These are phyloP conservation scores for Chelonoidis abingdonii DNA, from an alignment of 2,113 vertebrate genomes.

Conservation along the genomic window DNA sequence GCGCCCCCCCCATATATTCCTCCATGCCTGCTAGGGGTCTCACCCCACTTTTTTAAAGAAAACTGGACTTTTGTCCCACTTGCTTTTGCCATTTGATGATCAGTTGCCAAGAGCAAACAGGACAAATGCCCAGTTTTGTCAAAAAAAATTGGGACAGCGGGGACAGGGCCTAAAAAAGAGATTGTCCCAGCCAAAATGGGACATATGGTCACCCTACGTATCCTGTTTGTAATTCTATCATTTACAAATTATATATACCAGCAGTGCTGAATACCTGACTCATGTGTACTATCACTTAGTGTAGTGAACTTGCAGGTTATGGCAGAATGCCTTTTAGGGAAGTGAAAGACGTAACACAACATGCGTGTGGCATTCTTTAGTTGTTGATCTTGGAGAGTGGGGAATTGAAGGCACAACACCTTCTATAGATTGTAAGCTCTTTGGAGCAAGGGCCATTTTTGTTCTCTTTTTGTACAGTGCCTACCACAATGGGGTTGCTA, in stretches of 20 bases:
- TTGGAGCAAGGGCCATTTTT: neutral
- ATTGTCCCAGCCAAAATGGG: too few relatives aligned
- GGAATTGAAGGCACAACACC: neutral
- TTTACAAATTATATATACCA: neutral
- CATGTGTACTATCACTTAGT: neutral
- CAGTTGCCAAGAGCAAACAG: too few relatives aligned
- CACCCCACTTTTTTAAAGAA: too few relatives aligned
- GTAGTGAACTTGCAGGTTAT: neutral
- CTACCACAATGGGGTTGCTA: neutral
- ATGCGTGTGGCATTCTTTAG: neutral
- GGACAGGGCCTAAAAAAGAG: too few relatives aligned
- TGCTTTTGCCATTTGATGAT: too few relatives aligned
- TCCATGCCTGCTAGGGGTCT: too few relatives aligned
- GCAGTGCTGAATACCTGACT: neutral
- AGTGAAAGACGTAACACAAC: neutral
- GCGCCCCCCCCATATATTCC: too few relatives aligned
- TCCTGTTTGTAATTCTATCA: too few relatives aligned
- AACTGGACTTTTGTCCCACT: too few relatives aligned
- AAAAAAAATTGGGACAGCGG: too few relatives aligned
- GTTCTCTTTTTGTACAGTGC: neutral
- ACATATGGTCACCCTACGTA: too few relatives aligned
- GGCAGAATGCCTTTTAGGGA: accelerated
- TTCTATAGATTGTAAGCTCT: neutral
- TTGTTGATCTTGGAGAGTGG: accelerated
- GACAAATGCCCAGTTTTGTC: too few relatives aligned